A percentile compares a stretch with the other conserved stretches of the same genome.
phyloP scores from a whole-genome alignment of 1,140 invertebrate species.

The Achatina immaculata region DNA sequence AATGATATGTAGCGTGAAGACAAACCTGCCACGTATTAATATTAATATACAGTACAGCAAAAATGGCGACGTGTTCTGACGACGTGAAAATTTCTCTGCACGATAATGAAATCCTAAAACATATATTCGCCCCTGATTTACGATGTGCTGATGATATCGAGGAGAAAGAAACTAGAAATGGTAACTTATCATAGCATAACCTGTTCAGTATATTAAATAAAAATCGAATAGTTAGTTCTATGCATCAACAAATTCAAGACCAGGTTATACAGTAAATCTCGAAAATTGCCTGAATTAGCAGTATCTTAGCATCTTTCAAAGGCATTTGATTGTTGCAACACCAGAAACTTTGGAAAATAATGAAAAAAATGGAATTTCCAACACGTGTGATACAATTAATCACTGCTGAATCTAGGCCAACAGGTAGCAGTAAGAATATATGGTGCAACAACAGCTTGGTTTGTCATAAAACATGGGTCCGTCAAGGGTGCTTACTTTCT shows the following conservation, averaged over 20 bases:
- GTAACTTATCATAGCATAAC: background rate
- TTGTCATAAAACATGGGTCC: no score
- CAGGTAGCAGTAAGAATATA: no score
- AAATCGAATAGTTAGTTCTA: background rate
- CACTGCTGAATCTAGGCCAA: no score
- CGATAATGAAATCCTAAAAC: slow-evolving; percentile 59
- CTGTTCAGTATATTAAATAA: background rate
- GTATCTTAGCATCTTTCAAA: background rate
- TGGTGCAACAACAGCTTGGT: background rate
- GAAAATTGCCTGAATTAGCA: background rate
- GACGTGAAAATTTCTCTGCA: slow-evolving; percentile 47
- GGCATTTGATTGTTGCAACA: no score
- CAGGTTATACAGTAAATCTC: background rate
- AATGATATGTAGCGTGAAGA: no score
- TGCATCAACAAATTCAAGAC: background rate
- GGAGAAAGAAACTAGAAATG: slow-evolving; percentile 35
- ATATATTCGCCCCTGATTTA: slow-evolving; percentile 62
- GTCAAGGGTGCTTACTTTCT: background rate
- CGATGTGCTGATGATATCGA: slow-evolving; percentile 55
- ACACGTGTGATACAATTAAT: no score
- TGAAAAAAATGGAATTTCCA: no score
- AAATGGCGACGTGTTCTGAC: background rate
- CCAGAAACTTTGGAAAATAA: no score
- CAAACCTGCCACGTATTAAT: background rate
- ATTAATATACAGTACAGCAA: no score